phyloP scores from a whole-genome alignment of 2,113 vertebrate genomes.

The Oncorhynchus masou region DNA sequence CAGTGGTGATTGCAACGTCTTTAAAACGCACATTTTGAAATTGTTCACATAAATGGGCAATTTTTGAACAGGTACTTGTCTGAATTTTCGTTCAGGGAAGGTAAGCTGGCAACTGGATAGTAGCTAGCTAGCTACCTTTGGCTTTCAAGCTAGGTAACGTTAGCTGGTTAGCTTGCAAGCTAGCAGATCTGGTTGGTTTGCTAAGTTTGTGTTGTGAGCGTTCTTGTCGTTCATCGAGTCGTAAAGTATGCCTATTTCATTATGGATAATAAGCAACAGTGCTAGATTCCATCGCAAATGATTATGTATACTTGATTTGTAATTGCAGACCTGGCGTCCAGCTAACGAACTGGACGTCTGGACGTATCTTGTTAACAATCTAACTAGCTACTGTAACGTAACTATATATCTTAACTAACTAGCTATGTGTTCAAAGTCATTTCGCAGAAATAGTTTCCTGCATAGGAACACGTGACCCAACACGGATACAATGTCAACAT shows the following conservation, averaged over 20 bases:
- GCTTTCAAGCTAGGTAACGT: background rate
- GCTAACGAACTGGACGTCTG: too few relatives aligned
- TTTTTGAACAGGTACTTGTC: background rate
- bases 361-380: too few relatives aligned
- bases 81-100: background rate
- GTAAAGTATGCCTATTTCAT: background rate
- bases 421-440: background rate
- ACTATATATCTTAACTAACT: too few relatives aligned
- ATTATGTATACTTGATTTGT: too few relatives aligned
- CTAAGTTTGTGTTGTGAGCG: background rate
- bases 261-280: too few relatives aligned
- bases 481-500: background rate
- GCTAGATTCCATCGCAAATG: too few relatives aligned
- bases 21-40: background rate
- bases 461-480: background rate
- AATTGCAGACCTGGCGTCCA: too few relatives aligned
- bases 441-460: background rate
- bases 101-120: background rate
- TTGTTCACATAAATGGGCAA: too few relatives aligned
- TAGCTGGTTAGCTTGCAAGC: background rate
- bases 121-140: background rate
- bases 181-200: constrained; percentile 1
- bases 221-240: background rate
- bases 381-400: too few relatives aligned
- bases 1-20: background rate